phyloP scores from a whole-genome alignment of 2,797 vertebrate species.

The Austrolebias charrua region DNA sequence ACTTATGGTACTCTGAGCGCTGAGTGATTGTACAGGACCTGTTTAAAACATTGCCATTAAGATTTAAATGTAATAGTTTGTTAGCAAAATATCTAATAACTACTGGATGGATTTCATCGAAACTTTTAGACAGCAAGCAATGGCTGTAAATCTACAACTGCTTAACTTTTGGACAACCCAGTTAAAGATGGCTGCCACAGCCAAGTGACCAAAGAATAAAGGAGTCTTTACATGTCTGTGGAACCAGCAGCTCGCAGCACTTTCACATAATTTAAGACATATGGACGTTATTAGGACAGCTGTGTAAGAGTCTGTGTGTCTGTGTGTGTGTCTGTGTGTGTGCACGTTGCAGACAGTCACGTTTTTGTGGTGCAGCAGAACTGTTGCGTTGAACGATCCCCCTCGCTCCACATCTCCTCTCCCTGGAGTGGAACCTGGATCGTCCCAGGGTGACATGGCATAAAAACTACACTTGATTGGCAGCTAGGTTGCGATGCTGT shows the following conservation, averaged over 20 bases:
- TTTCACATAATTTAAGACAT: conserved; percentile 84
- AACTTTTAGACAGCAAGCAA: no score
- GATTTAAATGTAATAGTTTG: no score
- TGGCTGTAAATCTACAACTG: no score
- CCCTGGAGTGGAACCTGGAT: conserved; percentile 44
- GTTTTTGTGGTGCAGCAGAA: conserved; percentile 76
- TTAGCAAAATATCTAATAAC: no score
- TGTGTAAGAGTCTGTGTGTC: conserved; percentile 51
- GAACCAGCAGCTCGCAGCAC: conserved; percentile 81
- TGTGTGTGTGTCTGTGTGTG: conserved; percentile 53
- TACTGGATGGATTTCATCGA: no score
- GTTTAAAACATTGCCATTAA: no score
- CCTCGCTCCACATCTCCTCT: conserved; percentile 5
- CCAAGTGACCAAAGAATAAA: conserved; percentile 68
- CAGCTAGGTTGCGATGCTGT: conserved; percentile 46
- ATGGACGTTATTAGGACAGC: conserved; percentile 80
- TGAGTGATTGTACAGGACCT: no score
- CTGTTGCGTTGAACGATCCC: conserved; percentile 53
- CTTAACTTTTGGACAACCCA: no score
- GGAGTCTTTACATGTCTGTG: conserved; percentile 80
- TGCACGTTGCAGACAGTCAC: conserved; percentile 73
- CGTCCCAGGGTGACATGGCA: conserved; percentile 64
- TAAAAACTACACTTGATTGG: conserved; percentile 64
- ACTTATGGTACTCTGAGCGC: no score
- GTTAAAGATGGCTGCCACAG: no score